Base-by-base conservation (phyloP, 2,888 invertebrate species). In the Zaprionus obscuricornis region DNA sequence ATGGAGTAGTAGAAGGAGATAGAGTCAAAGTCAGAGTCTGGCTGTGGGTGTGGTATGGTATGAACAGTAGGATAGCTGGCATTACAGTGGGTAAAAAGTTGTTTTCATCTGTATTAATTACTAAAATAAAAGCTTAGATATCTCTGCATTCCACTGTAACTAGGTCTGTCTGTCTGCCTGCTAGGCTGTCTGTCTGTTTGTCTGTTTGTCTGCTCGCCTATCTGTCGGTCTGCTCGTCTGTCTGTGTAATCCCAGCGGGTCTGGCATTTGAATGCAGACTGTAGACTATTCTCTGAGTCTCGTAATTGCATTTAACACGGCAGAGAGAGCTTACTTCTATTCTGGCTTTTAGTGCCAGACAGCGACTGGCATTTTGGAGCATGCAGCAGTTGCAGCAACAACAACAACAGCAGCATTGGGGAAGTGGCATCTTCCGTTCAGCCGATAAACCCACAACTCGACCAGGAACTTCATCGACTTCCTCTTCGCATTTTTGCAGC, bases 381-480 rank as follows among this genome's bases (percentile, higher is more conserved):
- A 26, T 39, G 34, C 26, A 33, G 8, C 17, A 24, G 46, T 36
- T 34, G 45, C 60, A 33, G 46, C 20, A 31, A 45, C 8, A 34
- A 27, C 27, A 18, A 7, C 10, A 7, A 8, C 1, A 6, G 24
- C 10, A 16, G 11, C 5, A 17, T 26, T 62, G 54, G 52, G 42
- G 39, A 74, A 71, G 60, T 62, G 60, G 58, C 45, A 74, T 73
- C 74, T 77, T 63, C 52, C 60, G 64, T 51, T 57, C 51, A 72
- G 74, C 79, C 84, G 73, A 73, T 64, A 73, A 46, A 75, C 83
- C 79, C 52, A 75, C 66, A 75, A 58, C 49, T 39, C 63, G 63
- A 72, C 75, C 75, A 75, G 76, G 81, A 76, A 83, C n/a, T n/a
- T n/a, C n/a, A n/a, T 39, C 67, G 33, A 33, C 51, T 75, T 77